phyloP scores from a whole-genome alignment of 2,888 invertebrate genomes.

The Patella ulyssiponensis region DNA sequence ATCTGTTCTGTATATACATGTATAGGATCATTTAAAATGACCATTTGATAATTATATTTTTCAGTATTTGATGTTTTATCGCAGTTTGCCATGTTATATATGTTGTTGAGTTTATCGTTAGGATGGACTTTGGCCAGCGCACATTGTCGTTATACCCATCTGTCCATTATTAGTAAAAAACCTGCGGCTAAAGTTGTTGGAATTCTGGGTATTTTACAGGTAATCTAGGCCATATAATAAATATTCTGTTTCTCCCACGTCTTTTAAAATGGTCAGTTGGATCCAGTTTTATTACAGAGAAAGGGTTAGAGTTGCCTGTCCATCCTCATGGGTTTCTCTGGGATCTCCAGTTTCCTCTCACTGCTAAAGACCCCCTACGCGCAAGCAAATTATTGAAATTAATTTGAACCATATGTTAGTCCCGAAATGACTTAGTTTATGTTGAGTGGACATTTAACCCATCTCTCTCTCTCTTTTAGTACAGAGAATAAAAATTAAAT shows the following conservation, averaged over 20 bases:
- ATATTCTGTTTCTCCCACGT: background rate
- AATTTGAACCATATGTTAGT: no score
- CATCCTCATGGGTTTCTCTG: no score
- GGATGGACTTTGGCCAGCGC: conserved; percentile 66
- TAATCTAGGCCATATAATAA: conserved; percentile 24
- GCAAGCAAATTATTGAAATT: no score
- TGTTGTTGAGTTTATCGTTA: conserved; percentile 65
- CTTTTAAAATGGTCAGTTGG: background rate
- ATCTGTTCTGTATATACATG: no score
- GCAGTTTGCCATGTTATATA: conserved; percentile 68
- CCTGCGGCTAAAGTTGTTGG: conserved; percentile 64
- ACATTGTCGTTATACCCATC: conserved; percentile 55
- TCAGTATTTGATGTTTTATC: conserved; percentile 66
- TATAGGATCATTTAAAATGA: no score
- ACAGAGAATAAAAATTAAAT: background rate
- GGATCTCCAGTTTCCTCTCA: no score
- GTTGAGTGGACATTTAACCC: no score
- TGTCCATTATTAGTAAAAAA: conserved; percentile 58
- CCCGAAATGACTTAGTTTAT: no score
- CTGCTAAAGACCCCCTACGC: no score
- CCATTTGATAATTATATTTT: conserved; percentile 17
- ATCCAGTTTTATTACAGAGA: background rate
- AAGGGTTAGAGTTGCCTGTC: no score
- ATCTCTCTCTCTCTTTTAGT: no score
- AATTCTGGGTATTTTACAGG: conserved; percentile 61